A percentile compares a stretch with the other conserved stretches of the same genome.
These are phyloP conservation scores for Tethea ocularis DNA, from an alignment of 2,888 invertebrate species.

Conservation along the genomic window DNA sequence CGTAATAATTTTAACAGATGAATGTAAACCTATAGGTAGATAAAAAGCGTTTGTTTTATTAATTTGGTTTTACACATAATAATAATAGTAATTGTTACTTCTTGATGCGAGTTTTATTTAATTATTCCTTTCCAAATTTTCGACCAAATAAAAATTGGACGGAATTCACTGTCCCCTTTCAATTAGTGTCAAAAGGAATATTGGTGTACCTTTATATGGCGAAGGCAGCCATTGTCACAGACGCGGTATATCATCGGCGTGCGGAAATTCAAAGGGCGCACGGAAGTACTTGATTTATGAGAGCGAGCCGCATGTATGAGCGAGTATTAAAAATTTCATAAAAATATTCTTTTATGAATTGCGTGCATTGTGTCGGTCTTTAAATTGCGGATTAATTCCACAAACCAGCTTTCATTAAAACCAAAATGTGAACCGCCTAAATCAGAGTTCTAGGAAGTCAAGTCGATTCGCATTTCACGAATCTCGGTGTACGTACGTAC, in stretches of 20 bases:
- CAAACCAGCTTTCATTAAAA: conserved; percentile 22
- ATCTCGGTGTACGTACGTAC: no score
- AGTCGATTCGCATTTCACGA: no score
- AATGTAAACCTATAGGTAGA: no score
- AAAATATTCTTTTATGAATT: conserved; percentile 73
- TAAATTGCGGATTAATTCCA: conserved; percentile 41
- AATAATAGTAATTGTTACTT: no score
- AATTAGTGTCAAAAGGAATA: conserved; percentile 72
- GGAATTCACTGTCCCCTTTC: conserved; percentile 46
- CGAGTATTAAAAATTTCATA: conserved; percentile 75
- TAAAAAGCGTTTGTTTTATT: no score
- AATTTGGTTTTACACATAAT: no score
- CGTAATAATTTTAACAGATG: no score
- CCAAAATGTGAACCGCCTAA: background rate
- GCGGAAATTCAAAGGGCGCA: conserved; percentile 75
- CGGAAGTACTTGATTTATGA: conserved; percentile 79
- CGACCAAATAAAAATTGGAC: conserved; percentile 27
- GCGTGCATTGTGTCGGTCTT: conserved; percentile 43
- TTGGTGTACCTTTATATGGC: conserved; percentile 62
- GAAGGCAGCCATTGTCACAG: conserved; percentile 73
- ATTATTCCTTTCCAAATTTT: conserved; percentile 20
- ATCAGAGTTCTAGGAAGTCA: background rate
- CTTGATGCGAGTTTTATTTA: no score
- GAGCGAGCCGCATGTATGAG: conserved; percentile 65
- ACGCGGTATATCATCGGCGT: conserved; percentile 71